Evolutionary conservation across 2,888 invertebrate genomes (phyloP).

Genomic region (Yponomeuta plumbellus): DNA sequence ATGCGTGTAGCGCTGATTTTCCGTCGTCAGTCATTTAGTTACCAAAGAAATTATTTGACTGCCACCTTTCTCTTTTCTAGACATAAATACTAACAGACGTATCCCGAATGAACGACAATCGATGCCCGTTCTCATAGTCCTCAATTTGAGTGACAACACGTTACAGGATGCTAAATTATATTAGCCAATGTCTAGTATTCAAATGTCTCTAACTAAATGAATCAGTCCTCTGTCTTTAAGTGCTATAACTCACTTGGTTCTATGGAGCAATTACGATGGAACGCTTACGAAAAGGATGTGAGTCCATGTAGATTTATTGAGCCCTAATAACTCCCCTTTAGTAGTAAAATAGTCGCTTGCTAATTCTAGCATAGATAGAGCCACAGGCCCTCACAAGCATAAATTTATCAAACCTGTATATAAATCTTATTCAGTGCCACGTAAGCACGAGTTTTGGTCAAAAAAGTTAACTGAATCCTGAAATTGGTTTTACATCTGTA

Average conservation of each 20-base stretch:
- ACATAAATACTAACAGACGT: too few relatives aligned
- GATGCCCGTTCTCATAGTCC: neutral
- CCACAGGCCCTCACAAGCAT: neutral
- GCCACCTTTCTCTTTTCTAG: too few relatives aligned
- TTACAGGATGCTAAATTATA: neutral
- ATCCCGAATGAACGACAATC: too few relatives aligned
- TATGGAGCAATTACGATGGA: slow-evolving; percentile 8
- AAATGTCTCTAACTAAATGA: slow-evolving; percentile 5
- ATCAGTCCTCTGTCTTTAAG: slow-evolving; percentile 5
- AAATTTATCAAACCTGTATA: neutral
- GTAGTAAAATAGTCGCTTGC: neutral
- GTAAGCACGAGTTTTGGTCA: too few relatives aligned
- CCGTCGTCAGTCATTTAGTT: too few relatives aligned
- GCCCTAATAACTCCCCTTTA: neutral
- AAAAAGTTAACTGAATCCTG: too few relatives aligned
- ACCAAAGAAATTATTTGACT: too few relatives aligned
- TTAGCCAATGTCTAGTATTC: neutral
- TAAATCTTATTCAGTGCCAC: too few relatives aligned
- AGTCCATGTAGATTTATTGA: slow-evolving; percentile 4
- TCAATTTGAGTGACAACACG: neutral
- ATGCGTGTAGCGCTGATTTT: too few relatives aligned
- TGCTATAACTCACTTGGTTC: neutral
- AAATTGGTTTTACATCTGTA: too few relatives aligned
- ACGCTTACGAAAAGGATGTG: neutral
- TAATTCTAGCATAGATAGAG: neutral